Evolutionary conservation across 2,888 invertebrate species (phyloP).

Genomic region (Chloromyia formosa): DNA sequence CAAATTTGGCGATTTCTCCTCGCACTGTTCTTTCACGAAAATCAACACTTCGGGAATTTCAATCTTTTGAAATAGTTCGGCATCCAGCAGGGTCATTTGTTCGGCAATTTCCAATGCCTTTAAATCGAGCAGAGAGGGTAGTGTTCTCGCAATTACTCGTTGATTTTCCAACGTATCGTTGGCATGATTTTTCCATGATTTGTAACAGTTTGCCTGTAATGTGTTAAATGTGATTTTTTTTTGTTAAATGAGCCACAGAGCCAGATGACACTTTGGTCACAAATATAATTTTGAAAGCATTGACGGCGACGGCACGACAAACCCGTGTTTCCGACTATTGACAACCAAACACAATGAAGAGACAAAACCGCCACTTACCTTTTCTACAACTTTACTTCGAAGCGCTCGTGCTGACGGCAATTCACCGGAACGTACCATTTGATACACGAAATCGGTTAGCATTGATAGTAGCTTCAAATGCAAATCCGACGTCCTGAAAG

Average conservation of each 20-base stretch:
- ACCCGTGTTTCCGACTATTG: no score
- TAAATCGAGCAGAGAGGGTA: constrained; percentile 83
- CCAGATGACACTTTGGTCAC: no score
- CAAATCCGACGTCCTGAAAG: constrained; percentile 81
- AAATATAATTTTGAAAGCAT: no score
- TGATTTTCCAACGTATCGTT: constrained; percentile 65
- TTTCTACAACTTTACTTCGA: constrained; percentile 89
- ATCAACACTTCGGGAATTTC: constrained; percentile 96
- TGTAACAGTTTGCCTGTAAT: constrained; percentile 58
- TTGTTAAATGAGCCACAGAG: no score
- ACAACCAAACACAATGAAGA: no score
- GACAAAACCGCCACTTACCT: no score
- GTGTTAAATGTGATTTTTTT: no score
- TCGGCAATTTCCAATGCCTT: constrained; percentile 96
- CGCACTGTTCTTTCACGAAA: constrained; percentile 98
- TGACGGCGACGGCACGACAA: no score
- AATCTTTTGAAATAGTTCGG: constrained; percentile 93
- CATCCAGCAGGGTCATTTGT: constrained; percentile 97
- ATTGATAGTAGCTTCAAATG: constrained; percentile 80
- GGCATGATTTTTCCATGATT: constrained; percentile 60
- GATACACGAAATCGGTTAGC: constrained; percentile 93
- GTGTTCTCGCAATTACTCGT: constrained; percentile 68
- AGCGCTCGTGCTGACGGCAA: constrained; percentile 89
- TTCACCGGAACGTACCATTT: constrained; percentile 91
- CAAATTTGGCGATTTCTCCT: constrained; percentile 95